A percentile compares a stretch with the other conserved stretches of the same genome.
phyloP scores from a whole-genome alignment of 2,888 invertebrate species.

The Cerastis rubricosa region DNA sequence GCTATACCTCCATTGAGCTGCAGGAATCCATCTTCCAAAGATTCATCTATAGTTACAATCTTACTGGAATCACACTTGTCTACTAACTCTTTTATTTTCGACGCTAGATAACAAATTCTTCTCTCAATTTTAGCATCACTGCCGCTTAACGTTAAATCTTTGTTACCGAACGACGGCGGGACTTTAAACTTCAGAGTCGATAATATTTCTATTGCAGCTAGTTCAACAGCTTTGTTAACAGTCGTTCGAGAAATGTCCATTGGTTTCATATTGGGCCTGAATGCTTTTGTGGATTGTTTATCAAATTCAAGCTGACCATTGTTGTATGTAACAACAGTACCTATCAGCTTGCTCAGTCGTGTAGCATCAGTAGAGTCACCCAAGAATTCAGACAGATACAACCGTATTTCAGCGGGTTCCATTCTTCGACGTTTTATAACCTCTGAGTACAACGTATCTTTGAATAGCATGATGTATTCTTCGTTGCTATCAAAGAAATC shows the following conservation, averaged over 20 bases:
- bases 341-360: slow-evolving; percentile 1
- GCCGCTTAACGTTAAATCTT: slow-evolving; percentile 47
- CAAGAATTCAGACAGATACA: slow-evolving; percentile 12
- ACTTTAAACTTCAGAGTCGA: slow-evolving; percentile 31
- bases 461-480: background rate
- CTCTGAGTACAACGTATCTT: background rate
- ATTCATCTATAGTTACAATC: background rate
- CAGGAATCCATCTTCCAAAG: background rate
- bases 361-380: background rate
- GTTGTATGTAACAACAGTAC: background rate
- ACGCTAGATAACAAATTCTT: background rate
- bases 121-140: slow-evolving; percentile 18
- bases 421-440: background rate
- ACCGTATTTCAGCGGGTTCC: background rate
- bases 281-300: background rate
- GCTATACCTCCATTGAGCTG: background rate
- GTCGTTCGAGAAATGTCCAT: slow-evolving; percentile 23
- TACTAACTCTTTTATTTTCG: background rate
- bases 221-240: slow-evolving; percentile 37
- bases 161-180: slow-evolving; percentile 54
- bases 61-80: background rate
- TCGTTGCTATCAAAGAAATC: background rate
- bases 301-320: slow-evolving; percentile 32
- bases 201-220: slow-evolving; percentile 34
- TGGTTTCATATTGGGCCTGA: slow-evolving; percentile 14